Conservation (phyloP, 2,113 vertebrate species). For the Guaruba guarouba region DNA sequence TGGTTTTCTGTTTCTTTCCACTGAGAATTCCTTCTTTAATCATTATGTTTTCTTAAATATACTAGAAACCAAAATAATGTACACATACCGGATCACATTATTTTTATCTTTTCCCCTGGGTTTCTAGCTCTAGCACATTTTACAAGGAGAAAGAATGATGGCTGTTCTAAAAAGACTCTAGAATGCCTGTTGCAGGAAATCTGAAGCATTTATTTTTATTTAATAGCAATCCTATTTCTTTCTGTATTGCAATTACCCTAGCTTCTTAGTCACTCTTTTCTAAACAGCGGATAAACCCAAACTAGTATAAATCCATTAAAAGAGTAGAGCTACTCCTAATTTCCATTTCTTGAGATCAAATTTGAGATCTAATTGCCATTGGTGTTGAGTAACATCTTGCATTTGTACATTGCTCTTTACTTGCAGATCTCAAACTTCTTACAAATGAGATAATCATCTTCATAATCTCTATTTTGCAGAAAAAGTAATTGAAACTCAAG, state of each 20-base stretch:
- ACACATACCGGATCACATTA: not conserved
- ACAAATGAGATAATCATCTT: not conserved
- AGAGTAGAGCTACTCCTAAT: not conserved
- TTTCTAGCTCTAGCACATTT: not conserved
- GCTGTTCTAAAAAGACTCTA: not conserved
- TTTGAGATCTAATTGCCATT: not conserved
- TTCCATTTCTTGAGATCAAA: not conserved
- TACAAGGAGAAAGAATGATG: not conserved
- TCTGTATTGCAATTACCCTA: not conserved
- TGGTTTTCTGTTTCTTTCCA: not conserved
- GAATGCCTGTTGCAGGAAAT: not conserved
- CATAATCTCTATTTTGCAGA: not conserved
- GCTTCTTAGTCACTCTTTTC: not conserved
- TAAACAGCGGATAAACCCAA: not conserved
- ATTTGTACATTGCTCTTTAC: not conserved
- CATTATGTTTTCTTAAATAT: not conserved
- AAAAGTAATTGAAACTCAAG: not conserved
- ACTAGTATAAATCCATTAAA: not conserved
- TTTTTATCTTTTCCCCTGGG: not conserved
- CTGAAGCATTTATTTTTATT: not conserved
- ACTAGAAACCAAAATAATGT: not conserved
- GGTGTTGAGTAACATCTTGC: not conserved
- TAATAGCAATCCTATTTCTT: not conserved
- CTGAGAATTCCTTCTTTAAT: not conserved
- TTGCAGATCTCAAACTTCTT: not conserved